phyloP scores from a whole-genome alignment of 2,888 invertebrate genomes.

The Pammene aurita region DNA sequence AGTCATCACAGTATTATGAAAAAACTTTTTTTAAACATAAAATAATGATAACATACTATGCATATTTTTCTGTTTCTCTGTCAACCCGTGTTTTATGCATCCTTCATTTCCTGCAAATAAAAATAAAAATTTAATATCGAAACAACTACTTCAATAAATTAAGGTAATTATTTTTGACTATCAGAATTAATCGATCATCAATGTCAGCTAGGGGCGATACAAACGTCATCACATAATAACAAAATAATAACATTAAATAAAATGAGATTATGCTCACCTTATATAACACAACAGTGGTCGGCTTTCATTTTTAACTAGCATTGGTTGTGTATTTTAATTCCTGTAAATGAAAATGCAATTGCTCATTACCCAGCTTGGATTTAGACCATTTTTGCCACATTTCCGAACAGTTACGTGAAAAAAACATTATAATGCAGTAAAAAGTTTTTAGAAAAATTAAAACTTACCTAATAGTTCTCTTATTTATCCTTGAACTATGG shows the following conservation, averaged over 20 bases:
- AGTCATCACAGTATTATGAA: conserved; percentile 49
- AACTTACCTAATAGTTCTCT: too few relatives aligned
- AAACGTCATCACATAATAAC: conserved; percentile 53
- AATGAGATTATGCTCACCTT: neutral
- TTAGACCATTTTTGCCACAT: too few relatives aligned
- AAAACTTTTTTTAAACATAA: neutral
- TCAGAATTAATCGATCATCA: conserved; percentile 62
- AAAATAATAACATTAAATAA: neutral
- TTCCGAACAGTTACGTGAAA: too few relatives aligned
- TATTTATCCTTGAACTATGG: too few relatives aligned
- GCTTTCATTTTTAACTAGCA: too few relatives aligned
- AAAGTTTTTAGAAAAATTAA: too few relatives aligned
- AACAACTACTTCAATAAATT: neutral
- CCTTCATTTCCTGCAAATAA: neutral
- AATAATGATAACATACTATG: neutral
- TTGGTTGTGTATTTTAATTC: neutral
- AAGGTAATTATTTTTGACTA: neutral
- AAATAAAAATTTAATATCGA: neutral
- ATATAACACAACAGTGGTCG: too few relatives aligned
- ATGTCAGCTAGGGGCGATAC: conserved; percentile 62
- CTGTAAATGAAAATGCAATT: conserved; percentile 7
- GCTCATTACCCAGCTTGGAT: too few relatives aligned
- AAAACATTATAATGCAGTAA: too few relatives aligned
- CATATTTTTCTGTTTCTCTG: neutral
- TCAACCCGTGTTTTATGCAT: neutral